Conservation (phyloP, 1,140 invertebrate species). For the Polypedilum vanderplanki region DNA sequence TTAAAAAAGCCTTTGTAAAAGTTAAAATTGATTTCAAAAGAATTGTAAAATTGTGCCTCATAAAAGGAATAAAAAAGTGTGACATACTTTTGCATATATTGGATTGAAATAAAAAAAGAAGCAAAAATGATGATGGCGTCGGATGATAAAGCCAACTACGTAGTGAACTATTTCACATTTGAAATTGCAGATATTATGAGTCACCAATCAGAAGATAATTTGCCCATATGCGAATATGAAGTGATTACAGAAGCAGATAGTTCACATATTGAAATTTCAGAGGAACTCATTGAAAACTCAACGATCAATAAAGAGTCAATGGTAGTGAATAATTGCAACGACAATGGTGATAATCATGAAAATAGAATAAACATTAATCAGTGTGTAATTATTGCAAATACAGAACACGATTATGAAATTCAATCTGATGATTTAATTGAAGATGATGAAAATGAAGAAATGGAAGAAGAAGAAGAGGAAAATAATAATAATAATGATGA, state of each 20-base stretch:
- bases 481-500: background rate
- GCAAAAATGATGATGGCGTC: slow-evolving; percentile 24
- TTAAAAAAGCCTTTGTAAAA: background rate
- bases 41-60: background rate
- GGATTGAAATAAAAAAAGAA: no score
- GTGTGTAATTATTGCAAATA: background rate
- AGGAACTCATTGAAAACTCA: background rate
- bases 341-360: background rate
- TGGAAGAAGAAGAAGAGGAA: background rate
- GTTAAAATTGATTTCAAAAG: background rate
- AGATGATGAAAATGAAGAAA: background rate
- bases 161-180: slow-evolving; percentile 14
- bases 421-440: background rate
- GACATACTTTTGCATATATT: background rate
- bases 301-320: background rate
- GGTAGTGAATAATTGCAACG: background rate
- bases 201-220: background rate
- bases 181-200: slow-evolving; percentile 8
- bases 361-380: background rate
- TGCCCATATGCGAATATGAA: background rate
- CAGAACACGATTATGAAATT: background rate
- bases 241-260: background rate
- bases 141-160: slow-evolving; percentile 7
- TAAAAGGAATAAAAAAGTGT: background rate
- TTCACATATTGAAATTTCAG: background rate